These are phyloP conservation scores for Lasioglossum vierecki DNA, from an alignment of 2,888 invertebrate genomes.

Conservation along the genomic window DNA sequence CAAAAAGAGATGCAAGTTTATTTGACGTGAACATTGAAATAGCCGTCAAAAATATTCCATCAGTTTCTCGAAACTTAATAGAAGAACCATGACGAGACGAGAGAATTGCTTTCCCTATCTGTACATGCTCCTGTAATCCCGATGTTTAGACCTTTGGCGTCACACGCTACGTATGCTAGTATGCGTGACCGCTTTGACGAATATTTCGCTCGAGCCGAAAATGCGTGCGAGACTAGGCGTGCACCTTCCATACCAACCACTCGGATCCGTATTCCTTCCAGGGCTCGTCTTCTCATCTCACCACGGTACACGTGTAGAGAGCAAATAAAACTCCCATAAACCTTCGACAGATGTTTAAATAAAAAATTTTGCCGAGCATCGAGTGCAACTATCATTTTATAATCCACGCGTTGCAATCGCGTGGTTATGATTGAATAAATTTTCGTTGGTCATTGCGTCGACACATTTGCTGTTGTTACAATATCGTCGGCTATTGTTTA, in stretches of 20 bases:
- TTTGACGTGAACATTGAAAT: no score
- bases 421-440: background rate
- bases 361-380: background rate
- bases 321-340: background rate
- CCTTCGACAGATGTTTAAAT: background rate
- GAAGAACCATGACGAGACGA: no score
- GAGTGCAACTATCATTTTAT: background rate
- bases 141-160: no score
- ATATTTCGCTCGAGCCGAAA: background rate
- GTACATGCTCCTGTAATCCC: no score
- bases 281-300: background rate
- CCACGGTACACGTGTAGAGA: background rate
- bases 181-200: background rate
- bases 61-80: no score
- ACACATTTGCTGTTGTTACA: background rate
- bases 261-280: background rate
- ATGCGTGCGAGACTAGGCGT: background rate
- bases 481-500: background rate
- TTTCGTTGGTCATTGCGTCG: background rate
- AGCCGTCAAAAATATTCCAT: no score
- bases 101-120: no score
- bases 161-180: no score
- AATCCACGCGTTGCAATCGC: background rate
- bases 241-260: background rate
- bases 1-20: background rate